These are phyloP conservation scores for Melieria omissa DNA, from an alignment of 2,888 invertebrate genomes.

Conservation along the genomic window DNA sequence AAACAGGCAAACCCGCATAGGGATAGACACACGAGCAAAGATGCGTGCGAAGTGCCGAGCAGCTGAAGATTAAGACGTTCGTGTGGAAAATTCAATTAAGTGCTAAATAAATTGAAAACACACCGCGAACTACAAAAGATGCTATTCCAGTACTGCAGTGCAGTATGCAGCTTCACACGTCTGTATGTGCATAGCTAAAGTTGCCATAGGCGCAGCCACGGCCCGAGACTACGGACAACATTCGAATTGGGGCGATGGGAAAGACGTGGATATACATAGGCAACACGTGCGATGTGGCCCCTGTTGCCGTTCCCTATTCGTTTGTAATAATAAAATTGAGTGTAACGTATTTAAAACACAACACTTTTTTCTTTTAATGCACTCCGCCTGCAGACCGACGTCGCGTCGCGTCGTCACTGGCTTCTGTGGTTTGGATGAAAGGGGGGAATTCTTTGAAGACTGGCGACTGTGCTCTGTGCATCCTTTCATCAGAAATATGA, in stretches of 20 bases:
- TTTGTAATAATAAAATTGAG: neutral
- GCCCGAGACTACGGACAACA: too few species aligned
- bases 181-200: neutral
- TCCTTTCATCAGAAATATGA: conserved; percentile 6
- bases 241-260: too few species aligned
- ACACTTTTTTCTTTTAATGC: conserved; percentile 21
- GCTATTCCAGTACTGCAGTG: neutral
- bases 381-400: neutral
- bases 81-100: conserved; percentile 23
- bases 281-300: neutral
- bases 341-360: conserved; percentile 15
- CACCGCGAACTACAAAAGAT: too few species aligned
- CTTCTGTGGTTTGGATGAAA: neutral
- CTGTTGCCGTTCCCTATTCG: neutral
- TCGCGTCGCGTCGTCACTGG: neutral
- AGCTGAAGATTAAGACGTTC: neutral
- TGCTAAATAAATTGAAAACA: neutral
- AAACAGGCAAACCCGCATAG: neutral
- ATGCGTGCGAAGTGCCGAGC: neutral
- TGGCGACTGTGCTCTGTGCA: neutral
- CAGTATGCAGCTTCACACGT: neutral
- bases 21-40: neutral
- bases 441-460: neutral
- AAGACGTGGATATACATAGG: too few species aligned
- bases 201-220: too few species aligned